Evolutionary conservation across 1,140 invertebrate species (phyloP).

Genomic region (Hypsibius dujardini): DNA sequence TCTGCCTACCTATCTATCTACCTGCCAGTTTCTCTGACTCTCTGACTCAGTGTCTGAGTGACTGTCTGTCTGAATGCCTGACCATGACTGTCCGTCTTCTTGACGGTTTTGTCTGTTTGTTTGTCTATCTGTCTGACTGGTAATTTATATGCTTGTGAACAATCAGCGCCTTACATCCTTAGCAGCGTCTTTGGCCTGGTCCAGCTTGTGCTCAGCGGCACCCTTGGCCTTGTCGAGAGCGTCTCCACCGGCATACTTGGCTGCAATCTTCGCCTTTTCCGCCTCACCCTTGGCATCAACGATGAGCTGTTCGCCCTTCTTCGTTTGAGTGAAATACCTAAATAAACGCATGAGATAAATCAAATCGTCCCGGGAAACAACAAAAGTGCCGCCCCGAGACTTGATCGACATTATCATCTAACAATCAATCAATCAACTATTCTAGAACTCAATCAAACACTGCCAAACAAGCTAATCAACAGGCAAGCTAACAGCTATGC

Average conservation of each 20-base stretch:
- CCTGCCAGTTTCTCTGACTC: no score
- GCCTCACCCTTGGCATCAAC: background rate
- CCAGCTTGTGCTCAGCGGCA: background rate
- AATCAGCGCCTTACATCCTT: background rate
- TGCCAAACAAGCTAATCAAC: no score
- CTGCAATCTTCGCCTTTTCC: background rate
- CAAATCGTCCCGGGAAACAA: no score
- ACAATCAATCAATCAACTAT: no score
- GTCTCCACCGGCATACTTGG: background rate
- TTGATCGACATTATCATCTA: no score
- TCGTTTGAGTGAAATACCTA: background rate
- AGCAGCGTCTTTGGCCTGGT: background rate
- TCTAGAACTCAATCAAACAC: no score
- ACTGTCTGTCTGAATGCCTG: background rate
- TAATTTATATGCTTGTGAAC: background rate
- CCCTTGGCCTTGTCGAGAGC: slow-evolving; percentile 4
- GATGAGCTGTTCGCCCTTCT: background rate
- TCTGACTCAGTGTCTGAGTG: background rate
- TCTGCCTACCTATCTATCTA: background rate
- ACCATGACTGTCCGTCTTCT: background rate
- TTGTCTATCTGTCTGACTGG: background rate
- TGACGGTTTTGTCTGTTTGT: background rate
- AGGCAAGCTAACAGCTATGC: no score
- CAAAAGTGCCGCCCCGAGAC: no score
- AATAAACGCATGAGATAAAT: no score